Evolutionary conservation across 2,113 vertebrate species (phyloP).

Genomic region (Megalops atlanticus): DNA sequence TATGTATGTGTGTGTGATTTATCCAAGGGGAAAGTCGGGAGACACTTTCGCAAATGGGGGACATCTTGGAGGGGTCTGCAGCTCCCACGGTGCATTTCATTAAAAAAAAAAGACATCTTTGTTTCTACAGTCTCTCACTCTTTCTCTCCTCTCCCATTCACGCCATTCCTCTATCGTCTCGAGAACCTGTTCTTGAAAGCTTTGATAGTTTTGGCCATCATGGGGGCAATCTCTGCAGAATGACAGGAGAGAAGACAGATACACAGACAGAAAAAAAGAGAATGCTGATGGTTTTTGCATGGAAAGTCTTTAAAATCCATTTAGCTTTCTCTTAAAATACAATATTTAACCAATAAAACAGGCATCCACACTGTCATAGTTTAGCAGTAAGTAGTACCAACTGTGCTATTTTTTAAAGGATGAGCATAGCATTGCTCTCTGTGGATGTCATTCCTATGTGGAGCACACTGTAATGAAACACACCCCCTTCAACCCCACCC

Average conservation of each 20-base stretch:
- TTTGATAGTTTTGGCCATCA: constrained; percentile 99
- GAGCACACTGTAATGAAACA: no score
- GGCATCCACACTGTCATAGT: no score
- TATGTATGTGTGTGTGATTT: constrained; percentile 25
- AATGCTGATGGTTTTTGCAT: not conserved
- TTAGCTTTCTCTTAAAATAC: not conserved
- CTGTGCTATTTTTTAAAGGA: no score
- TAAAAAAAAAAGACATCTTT: constrained; percentile 36
- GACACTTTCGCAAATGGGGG: constrained; percentile 33
- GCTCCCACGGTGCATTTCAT: constrained; percentile 35
- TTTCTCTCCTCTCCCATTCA: constrained; percentile 38
- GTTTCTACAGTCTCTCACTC: constrained; percentile 44
- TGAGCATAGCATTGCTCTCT: no score
- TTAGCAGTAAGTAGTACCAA: no score
- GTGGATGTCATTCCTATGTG: no score
- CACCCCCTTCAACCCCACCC: not conserved
- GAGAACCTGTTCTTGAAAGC: constrained; percentile 98
- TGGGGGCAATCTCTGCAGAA: constrained; percentile 91
- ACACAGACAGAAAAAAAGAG: not conserved
- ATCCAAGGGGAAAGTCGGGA: constrained; percentile 1
- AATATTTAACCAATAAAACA: no score
- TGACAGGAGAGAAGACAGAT: not conserved
- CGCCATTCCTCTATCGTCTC: constrained; percentile 79
- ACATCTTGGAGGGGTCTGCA: constrained; percentile 27
- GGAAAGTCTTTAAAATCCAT: not conserved